These are phyloP conservation scores for Iselma pallidipennis DNA, from an alignment of 2,888 invertebrate species.

Conservation along the genomic window DNA sequence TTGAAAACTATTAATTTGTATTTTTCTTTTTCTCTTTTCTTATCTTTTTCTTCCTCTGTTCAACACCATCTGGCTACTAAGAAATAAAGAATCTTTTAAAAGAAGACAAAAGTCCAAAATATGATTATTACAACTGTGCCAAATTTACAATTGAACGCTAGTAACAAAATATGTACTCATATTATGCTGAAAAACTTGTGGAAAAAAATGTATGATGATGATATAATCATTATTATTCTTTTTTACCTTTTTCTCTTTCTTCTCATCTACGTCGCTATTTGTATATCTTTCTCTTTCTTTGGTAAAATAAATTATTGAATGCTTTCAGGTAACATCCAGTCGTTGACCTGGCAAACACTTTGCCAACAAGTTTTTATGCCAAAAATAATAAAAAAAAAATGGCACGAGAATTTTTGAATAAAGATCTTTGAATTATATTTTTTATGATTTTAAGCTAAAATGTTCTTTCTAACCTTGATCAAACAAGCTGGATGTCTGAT, in stretches of 20 bases:
- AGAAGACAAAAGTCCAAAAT: too few species aligned
- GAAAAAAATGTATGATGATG: too few species aligned
- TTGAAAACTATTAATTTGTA: conserved; percentile 3
- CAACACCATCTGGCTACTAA: neutral
- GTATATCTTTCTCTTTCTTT: conserved; percentile 14
- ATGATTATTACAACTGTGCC: neutral
- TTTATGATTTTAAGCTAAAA: too few species aligned
- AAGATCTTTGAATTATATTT: too few species aligned
- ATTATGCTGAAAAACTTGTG: too few species aligned
- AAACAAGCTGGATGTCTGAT: too few species aligned
- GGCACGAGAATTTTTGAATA: too few species aligned
- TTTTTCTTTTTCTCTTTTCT: neutral
- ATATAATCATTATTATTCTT: conserved; percentile 29
- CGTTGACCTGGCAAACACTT: conserved; percentile 28
- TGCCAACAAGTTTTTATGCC: neutral
- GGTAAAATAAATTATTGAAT: conserved; percentile 28
- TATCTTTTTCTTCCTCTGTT: neutral
- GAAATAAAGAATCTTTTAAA: too few species aligned
- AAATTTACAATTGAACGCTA: too few species aligned
- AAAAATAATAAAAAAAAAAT: too few species aligned
- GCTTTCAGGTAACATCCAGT: conserved; percentile 37
- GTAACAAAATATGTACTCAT: too few species aligned
- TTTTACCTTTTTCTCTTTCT: neutral
- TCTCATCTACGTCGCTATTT: neutral
- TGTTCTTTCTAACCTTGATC: too few species aligned